Conservation (phyloP, 1,140 invertebrate species). For the Aphis gossypii region DNA sequence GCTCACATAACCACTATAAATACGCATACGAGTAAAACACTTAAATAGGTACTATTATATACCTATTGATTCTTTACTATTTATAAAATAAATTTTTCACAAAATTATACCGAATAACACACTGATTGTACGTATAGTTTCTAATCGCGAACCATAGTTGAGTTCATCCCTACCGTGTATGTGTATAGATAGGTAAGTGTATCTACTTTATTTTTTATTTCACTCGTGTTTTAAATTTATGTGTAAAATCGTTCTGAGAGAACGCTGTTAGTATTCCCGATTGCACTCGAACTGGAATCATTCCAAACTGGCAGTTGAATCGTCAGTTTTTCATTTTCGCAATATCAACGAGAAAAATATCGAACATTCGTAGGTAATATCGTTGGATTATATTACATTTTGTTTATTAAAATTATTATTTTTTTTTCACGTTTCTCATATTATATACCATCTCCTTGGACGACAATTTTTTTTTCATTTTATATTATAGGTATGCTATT, state of each 20-base stretch:
- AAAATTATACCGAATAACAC: background rate
- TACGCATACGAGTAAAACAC: too few species aligned
- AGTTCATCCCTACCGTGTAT: too few species aligned
- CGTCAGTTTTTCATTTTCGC: conserved; percentile 28
- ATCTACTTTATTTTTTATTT: background rate
- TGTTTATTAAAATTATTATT: conserved; percentile 13
- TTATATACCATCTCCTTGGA: background rate
- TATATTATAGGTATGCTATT: background rate
- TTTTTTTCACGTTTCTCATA: background rate
- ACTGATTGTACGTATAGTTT: background rate
- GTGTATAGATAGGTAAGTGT: background rate
- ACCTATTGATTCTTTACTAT: background rate
- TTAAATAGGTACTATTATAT: background rate
- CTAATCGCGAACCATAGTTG: background rate
- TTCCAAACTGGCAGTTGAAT: conserved; percentile 39
- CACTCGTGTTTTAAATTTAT: conserved; percentile 29
- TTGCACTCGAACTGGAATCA: background rate
- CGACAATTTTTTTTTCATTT: background rate
- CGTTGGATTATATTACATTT: background rate
- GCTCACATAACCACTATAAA: too few species aligned
- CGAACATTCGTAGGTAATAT: conserved; percentile 33
- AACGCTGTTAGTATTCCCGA: background rate
- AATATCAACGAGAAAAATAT: conserved; percentile 16
- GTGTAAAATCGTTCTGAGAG: background rate
- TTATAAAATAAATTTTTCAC: background rate